Base-by-base conservation (phyloP, 2,888 invertebrate genomes). In the Druceiella hillmani region DNA sequence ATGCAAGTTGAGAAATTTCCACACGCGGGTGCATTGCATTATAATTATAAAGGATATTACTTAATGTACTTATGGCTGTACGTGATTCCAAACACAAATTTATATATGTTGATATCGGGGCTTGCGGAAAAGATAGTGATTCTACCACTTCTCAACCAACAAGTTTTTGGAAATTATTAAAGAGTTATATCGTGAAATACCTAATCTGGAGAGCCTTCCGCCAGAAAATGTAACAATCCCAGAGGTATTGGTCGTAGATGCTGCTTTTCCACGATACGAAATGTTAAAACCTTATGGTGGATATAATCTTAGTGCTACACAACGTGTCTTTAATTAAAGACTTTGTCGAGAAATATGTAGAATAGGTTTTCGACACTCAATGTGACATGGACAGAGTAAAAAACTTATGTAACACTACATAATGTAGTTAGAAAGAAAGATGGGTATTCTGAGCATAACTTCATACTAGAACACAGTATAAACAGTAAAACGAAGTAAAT, bases 51-150 rank as follows among this genome's bases (percentile, higher is more conserved):
- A 33, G 35, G 34, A 22, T 26, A 33, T 28, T 36, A 33, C 27
- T 41, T 35, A 11, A 38, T 26, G 37, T 41, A 6, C 27, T 38
- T n/a, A 15, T 41, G 31, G 38, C 38, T 20, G 17, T 41, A 26
- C 17, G 17, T 16, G 41, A 41, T 15, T 30, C 38, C 17, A 25
- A 42, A 15, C 38, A 42, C 25, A 38, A 38, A 36, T 31, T 31
- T n/a, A n/a, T n/a, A n/a, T n/a, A n/a, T n/a, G n/a, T n/a, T n/a
- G n/a, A n/a, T n/a, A n/a, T n/a, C n/a, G n/a, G n/a, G n/a, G n/a
- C n/a, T n/a, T n/a, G n/a, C n/a, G 32, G 40, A 36, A 40, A 40
- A 40, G 36, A 40, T 24, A 36, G 40, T 32, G 40, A 40, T 36
- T 40, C 31, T 26, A 31, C 31, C 27, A 36, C 20, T 32, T 32